A percentile compares a stretch with the other conserved stretches of the same genome.
phyloP scores from a whole-genome alignment of 2,888 invertebrate genomes.

The Hirtodrosophila trivittata region DNA sequence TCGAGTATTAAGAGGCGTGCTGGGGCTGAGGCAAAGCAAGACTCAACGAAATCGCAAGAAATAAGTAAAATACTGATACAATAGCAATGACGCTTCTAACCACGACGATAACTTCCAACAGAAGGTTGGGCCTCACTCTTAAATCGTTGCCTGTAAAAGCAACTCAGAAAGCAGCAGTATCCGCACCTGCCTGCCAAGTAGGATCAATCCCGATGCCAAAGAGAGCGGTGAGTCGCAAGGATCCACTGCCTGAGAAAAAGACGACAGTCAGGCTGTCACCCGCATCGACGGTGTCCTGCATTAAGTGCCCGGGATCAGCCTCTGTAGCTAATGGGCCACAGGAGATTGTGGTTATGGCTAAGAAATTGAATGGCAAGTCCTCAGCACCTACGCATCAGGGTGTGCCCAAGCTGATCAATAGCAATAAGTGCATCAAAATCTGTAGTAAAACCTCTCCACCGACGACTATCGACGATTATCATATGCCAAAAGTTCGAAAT shows the following conservation, averaged over 20 bases:
- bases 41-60: background rate
- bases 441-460: conserved; percentile 9
- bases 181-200: conserved; percentile 1
- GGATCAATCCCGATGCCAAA: conserved; percentile 2
- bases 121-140: conserved; percentile 4
- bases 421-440: background rate
- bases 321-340: no score
- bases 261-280: no score
- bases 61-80: background rate
- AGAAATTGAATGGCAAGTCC: conserved; percentile 9
- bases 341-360: background rate
- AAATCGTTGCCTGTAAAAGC: background rate
- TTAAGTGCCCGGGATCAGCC: no score
- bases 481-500: conserved; percentile 36
- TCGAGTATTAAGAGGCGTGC: background rate
- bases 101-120: conserved; percentile 7
- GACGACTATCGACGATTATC: conserved; percentile 15
- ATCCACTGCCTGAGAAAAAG: conserved; percentile 3
- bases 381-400: no score
- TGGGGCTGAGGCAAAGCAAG: background rate
- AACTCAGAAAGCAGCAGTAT: background rate
- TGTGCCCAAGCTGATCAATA: background rate
- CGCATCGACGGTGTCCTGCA: conserved; percentile 1
- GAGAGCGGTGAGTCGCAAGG: background rate
- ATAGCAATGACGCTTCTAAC: conserved; percentile 16